Conservation (phyloP, 2,113 vertebrate genomes). For the Cettia cetti region DNA sequence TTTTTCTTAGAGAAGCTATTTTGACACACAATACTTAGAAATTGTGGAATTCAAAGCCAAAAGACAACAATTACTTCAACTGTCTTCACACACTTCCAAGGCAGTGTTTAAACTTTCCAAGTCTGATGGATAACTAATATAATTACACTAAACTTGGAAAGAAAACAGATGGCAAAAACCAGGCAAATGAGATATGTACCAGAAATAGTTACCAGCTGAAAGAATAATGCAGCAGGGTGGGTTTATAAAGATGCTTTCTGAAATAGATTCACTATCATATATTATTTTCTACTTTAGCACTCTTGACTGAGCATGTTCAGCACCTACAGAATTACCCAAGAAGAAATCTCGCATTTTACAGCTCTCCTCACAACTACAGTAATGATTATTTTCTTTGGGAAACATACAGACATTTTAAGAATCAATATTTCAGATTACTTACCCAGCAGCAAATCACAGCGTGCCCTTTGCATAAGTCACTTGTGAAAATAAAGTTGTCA, state of each 20-base stretch:
- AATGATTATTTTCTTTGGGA: conserved; percentile 36
- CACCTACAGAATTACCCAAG: not conserved
- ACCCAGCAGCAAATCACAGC: not conserved
- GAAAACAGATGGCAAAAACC: conserved; percentile 52
- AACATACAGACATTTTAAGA: conserved; percentile 13
- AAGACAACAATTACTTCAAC: conserved; percentile 43
- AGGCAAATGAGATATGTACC: conserved; percentile 20
- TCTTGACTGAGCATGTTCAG: not conserved
- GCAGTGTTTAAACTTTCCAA: conserved; percentile 47
- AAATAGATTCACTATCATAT: not conserved
- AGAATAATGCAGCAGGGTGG: not conserved
- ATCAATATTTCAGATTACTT: not conserved
- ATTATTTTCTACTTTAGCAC: not conserved
- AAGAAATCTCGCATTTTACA: conserved; percentile 9
- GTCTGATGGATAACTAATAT: conserved; percentile 40
- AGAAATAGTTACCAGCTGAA: conserved; percentile 25
- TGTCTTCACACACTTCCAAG: not conserved
- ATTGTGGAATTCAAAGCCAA: not conserved
- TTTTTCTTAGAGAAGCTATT: conserved; percentile 38
- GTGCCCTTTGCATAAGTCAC: not conserved
- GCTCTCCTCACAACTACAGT: conserved; percentile 30
- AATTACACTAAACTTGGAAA: conserved; percentile 59
- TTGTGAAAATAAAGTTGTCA: not conserved
- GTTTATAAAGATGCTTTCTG: conserved; percentile 1
- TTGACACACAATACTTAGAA: not conserved